Percentiles rank a stretch among this genome's conserved stretches.
These are phyloP conservation scores for Pristionchus exspectatus DNA, from an alignment of 2,888 invertebrate genomes.

Conservation along the genomic window DNA sequence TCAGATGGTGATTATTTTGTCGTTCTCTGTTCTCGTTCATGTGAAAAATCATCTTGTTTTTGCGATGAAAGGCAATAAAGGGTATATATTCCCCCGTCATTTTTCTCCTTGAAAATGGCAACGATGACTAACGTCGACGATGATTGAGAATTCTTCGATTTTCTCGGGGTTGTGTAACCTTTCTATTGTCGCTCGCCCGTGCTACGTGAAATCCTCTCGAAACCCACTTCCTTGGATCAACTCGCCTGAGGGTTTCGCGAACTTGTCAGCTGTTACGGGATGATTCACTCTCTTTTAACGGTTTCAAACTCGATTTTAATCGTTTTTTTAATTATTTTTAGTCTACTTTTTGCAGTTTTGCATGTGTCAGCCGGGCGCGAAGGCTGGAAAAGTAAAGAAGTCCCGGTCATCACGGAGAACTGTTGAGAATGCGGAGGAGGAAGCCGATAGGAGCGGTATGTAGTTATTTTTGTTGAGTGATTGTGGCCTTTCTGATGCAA, in stretches of 20 bases:
- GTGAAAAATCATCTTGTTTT: slow-evolving; percentile 21
- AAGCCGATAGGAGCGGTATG: not conserved
- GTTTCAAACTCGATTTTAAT: not conserved
- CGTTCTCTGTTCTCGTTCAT: not conserved
- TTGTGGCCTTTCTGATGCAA: not conserved
- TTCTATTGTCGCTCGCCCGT: not conserved
- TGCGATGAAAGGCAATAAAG: not conserved
- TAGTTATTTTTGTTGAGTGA: not conserved
- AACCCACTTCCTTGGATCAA: not conserved
- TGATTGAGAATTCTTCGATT: slow-evolving; percentile 18
- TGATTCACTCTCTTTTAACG: slow-evolving; percentile 33
- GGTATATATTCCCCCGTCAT: not conserved
- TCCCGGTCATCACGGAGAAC: not conserved
- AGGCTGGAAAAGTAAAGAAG: slow-evolving; percentile 34
- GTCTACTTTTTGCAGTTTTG: slow-evolving; percentile 13
- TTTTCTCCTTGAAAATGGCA: not conserved
- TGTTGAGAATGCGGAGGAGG: not conserved
- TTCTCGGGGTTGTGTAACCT: slow-evolving; percentile 9
- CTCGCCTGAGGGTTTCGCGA: not conserved
- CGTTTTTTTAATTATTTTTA: not conserved
- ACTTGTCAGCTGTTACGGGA: slow-evolving; percentile 5
- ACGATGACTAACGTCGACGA: not conserved
- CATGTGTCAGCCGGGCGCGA: slow-evolving; percentile 41
- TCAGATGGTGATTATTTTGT: not conserved
- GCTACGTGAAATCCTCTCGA: not conserved